phyloP scores from a whole-genome alignment of 2,113 vertebrate genomes.

The Sylvia atricapilla region DNA sequence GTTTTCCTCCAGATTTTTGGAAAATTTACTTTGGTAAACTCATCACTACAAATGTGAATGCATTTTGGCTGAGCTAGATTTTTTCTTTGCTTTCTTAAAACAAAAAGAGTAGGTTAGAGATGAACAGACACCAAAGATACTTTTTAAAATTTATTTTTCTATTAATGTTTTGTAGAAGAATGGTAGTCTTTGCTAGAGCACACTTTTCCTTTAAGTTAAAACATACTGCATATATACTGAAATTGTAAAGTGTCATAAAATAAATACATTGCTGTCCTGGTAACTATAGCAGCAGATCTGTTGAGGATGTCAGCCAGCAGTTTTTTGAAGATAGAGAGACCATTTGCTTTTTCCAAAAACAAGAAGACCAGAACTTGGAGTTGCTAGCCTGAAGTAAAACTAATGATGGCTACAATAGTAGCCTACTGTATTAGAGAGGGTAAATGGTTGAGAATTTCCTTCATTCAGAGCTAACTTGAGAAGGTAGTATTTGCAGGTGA shows the following conservation, averaged over 20 bases:
- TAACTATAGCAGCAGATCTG: neutral
- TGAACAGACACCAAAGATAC: neutral
- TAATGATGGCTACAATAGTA: neutral
- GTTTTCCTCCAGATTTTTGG: neutral
- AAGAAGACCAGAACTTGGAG: neutral
- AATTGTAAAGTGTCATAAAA: neutral
- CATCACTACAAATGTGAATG: neutral
- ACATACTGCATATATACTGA: neutral
- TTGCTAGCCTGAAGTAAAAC: neutral
- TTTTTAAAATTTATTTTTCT: neutral
- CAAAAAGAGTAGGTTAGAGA: neutral
- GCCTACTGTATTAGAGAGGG: neutral
- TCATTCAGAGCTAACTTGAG: neutral
- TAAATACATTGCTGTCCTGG: neutral
- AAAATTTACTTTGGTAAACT: neutral
- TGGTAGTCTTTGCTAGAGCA: neutral
- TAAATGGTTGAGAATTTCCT: neutral
- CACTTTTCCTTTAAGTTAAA: neutral
- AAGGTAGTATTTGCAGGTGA: accelerated
- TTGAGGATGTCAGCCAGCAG: neutral
- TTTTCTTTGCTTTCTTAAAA: neutral
- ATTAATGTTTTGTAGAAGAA: neutral
- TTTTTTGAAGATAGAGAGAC: neutral
- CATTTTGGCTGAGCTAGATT: neutral
- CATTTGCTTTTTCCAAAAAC: neutral